Evolutionary conservation across 92 coral and sea anemone species (phyloP).

Genomic region (Parazoanthus atlanticus): DNA sequence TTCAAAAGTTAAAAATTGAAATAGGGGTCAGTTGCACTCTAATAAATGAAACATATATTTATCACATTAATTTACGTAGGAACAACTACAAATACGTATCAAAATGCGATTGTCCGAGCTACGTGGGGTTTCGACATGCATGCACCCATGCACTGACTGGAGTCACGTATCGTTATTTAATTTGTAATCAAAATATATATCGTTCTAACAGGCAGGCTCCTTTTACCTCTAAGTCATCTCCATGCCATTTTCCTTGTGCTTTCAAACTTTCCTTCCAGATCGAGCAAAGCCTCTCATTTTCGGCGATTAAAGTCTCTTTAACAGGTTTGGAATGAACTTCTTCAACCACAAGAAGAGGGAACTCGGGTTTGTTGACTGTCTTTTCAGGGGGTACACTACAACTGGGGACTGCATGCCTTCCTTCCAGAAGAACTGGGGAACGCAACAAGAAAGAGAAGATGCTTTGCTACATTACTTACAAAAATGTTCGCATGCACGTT

Average conservation of each 20-base stretch:
- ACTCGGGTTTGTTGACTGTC: slow-evolving; percentile 53
- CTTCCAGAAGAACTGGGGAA: slow-evolving; percentile 37
- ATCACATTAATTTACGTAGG: no score
- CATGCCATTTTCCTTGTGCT: slow-evolving; percentile 86
- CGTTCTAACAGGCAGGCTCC: no score
- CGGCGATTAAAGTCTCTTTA: slow-evolving; percentile 86
- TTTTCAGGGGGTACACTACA: slow-evolving; percentile 11
- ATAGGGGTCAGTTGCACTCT: no score
- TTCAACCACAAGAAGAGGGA: slow-evolving; percentile 93
- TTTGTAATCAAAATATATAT: no score
- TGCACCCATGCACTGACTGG: no score
- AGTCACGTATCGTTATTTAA: no score
- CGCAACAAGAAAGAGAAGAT: neutral
- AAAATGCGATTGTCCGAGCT: no score
- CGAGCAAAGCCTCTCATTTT: slow-evolving; percentile 78
- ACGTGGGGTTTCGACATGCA: no score
- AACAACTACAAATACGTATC: no score
- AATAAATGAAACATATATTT: no score
- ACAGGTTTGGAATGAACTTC: slow-evolving; percentile 88
- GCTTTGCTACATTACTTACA: neutral
- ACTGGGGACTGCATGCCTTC: slow-evolving; percentile 9
- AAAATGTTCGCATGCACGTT: no score
- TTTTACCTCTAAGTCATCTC: slow-evolving; percentile 65
- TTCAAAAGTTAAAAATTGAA: no score
- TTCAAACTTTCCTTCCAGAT: slow-evolving; percentile 85